These are phyloP conservation scores for Galendromus occidentalis DNA, from an alignment of 1,140 invertebrate species.

Conservation along the genomic window DNA sequence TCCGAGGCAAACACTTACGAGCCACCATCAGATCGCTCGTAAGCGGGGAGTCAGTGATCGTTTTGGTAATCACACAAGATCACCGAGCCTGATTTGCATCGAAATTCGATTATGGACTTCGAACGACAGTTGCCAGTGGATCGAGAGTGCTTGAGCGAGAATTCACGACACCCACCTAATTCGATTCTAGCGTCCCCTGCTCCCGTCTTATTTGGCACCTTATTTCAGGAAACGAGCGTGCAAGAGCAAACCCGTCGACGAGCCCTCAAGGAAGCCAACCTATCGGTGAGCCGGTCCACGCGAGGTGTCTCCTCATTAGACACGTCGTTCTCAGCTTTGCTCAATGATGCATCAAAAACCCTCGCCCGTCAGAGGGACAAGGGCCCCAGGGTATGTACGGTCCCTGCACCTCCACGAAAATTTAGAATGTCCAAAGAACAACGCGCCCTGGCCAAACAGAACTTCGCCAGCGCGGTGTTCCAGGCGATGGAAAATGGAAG, in stretches of 20 bases:
- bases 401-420: not conserved
- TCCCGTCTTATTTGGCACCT: too few species aligned
- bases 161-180: too few species aligned
- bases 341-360: constrained; percentile 9
- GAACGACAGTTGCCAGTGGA: too few species aligned
- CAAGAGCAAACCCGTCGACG: not conserved
- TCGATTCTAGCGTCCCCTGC: too few species aligned
- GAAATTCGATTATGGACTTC: too few species aligned
- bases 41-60: too few species aligned
- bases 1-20: too few species aligned
- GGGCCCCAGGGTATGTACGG: constrained; percentile 9
- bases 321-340: constrained; percentile 6
- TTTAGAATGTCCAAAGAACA: not conserved
- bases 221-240: too few species aligned
- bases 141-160: too few species aligned
- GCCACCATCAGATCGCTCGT: too few species aligned
- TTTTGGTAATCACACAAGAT: too few species aligned
- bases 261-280: constrained; percentile 5
- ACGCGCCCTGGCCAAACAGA: not conserved
- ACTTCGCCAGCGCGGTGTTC: not conserved
- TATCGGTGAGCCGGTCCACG: constrained; percentile 1
- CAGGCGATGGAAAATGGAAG: not conserved
- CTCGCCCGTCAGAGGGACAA: constrained; percentile 8
- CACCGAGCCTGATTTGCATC: too few species aligned
- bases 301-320: not conserved